phyloP scores from a whole-genome alignment of 1,140 invertebrate species.

The Lucilia sericata region DNA sequence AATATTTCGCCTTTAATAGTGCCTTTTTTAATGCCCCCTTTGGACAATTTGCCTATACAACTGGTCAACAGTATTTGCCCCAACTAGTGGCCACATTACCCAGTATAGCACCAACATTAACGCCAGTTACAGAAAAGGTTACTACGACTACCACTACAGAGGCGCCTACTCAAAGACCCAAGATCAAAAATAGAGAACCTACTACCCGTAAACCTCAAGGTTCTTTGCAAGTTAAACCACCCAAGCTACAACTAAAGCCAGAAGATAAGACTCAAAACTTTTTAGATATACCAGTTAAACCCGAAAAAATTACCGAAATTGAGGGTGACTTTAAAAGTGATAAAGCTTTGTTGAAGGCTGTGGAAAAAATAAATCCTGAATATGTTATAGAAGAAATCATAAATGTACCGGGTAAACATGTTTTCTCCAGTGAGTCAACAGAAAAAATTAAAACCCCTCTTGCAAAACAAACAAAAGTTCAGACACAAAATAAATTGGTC shows the following conservation, averaged over 20 bases:
- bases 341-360: constrained; percentile 52
- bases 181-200: constrained; percentile 44
- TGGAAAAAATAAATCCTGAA: constrained; percentile 59
- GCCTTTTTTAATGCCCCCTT: constrained; percentile 12
- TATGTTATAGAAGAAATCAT: constrained; percentile 64
- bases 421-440: constrained; percentile 49
- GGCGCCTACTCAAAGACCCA: background rate
- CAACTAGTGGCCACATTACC: background rate
- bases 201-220: constrained; percentile 41
- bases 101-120: background rate
- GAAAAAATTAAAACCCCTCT: background rate
- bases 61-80: constrained; percentile 11
- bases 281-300: too few relatives aligned
- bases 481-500: background rate
- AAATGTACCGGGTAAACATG: constrained; percentile 56
- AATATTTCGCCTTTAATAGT: constrained; percentile 18
- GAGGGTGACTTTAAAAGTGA: constrained; percentile 56
- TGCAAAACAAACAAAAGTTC: constrained; percentile 5
- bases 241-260: constrained; percentile 30
- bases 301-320: background rate
- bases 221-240: constrained; percentile 46
- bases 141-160: constrained; percentile 33
- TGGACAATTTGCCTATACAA: background rate
- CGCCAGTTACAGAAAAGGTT: constrained; percentile 47
- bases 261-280: too few relatives aligned